Base-by-base conservation (phyloP, 2,888 invertebrate genomes). In the Tipula vernalis region DNA sequence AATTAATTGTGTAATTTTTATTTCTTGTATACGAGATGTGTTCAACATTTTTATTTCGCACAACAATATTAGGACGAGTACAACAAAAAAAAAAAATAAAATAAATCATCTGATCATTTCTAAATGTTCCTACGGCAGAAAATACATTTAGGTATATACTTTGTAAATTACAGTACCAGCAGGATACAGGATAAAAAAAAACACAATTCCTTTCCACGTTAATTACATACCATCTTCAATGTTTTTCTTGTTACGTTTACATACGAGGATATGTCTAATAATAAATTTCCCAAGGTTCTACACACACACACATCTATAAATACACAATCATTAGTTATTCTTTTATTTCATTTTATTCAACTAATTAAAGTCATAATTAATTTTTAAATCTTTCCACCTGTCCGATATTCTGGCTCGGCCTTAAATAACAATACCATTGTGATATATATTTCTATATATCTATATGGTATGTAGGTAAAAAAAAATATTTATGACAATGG, bases 331-430 rank as follows among this genome's bases (percentile, higher is more conserved):
- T 71, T 71, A 71, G 71, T 71, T 71, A 71, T 71, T 28, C 71
- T 71, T 71, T 71, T 71, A 71, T 71, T 71, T 71, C 71, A 71
- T 71, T 71, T 71, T 71, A 71, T 71, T 71, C 71, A 71, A 71
- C 71, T 71, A 71, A 71, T 71, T 71, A 71, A 71, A 71, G 71
- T 71, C 71, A 71, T 71, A 71, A 71, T 71, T 71, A 71, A 71
- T 71, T 71, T 71, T 71, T 71, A 71, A 71, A 71, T 71, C 71
- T 71, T 71, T 71, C 71, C 71, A 71, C 71, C 71, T 71, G 71
- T 71, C 71, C 71, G 28, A 28, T 71, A 28, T 71, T 71, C 18
- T 71, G 71, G 71, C 71, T 71, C 28, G 71, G 71, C 71, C 71
- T 28, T 71, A 71, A 71, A 71, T 71, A 71, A 71, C 71, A 71